These are phyloP conservation scores for Pyrochroa serraticornis DNA, from an alignment of 2,888 invertebrate genomes.

Conservation along the genomic window DNA sequence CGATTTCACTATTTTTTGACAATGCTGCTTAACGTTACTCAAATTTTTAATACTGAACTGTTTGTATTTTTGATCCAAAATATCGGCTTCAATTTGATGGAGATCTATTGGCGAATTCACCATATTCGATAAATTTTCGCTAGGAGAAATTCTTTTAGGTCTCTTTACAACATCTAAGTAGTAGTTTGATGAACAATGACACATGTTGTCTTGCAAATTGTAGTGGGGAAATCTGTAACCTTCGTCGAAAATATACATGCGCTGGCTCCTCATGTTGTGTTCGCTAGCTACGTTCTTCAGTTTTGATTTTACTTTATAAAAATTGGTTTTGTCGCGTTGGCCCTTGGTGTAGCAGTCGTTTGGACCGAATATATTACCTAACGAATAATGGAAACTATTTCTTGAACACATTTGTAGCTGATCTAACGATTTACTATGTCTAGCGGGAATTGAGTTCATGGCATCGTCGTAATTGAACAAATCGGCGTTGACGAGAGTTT, in stretches of 20 bases:
- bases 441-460: conserved; percentile 44
- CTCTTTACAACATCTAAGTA: background rate
- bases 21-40: conserved; percentile 35
- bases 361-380: conserved; percentile 39
- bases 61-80: conserved; percentile 38
- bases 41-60: conserved; percentile 39
- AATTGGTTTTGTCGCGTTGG: conserved; percentile 27
- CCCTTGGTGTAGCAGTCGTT: conserved; percentile 22
- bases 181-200: background rate
- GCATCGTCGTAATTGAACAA: conserved; percentile 35
- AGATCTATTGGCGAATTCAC: conserved; percentile 24
- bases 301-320: conserved; percentile 35
- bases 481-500: conserved; percentile 35
- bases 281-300: conserved; percentile 45
- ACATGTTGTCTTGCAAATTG: background rate
- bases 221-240: background rate
- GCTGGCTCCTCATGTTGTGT: conserved; percentile 37
- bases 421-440: conserved; percentile 84
- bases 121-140: conserved; percentile 3
- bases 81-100: conserved; percentile 26
- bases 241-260: conserved; percentile 32
- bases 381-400: conserved; percentile 44
- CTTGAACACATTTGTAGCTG: conserved; percentile 66
- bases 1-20: conserved; percentile 43
- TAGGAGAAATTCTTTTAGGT: background rate